Base-by-base conservation (phyloP, 2,888 invertebrate species). In the Choreutis nemorana region DNA sequence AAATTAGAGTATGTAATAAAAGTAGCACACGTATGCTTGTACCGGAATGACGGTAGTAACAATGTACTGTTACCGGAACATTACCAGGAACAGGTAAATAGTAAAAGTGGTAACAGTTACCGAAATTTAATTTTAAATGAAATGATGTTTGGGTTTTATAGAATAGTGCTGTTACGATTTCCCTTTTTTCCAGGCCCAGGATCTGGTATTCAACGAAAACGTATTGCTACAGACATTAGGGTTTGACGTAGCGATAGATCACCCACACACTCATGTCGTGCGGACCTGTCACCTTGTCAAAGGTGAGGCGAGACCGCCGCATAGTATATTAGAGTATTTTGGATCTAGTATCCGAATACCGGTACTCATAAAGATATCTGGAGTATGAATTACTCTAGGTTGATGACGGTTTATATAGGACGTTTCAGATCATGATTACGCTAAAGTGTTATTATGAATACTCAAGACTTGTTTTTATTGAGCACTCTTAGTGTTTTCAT, bases 1-100 rank as follows among this genome's bases (percentile, higher is more conserved):
- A 99, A 98, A 78, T 71, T 99, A 64, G 97, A 98, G 75, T 94
- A 97, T 81, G 94, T 99, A 27, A 96, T 98, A 57, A 91, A 90
- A 73, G 90, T 94, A 32, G 90, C 94, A 39, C 91, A 95, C 61
- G 85, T 90, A 46, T 94, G 94, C 75, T 86, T 94, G 50, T 89
- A 91, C 71, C 83, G 86, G 53, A 83, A 83, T 44, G 77, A 77
- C 47, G n/a, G n/a, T n/a, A 62, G 80, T 30, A 81, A 81, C 42
- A 81, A 78, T 23, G 70, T 84, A 54, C 82, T 91, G 40, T 90
- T 89, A 44, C 87, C 92, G 12, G 94, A 95, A 73, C 83, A 82
- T 60, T 87, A 84, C 59, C 79, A 81, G 46, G 85, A 85, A 63
- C 83, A 84, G 78, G 78, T 78, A 34, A 42, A 44, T n/a, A n/a